Conservation (phyloP, 2,113 vertebrate species). For the Varanus komodoensis region DNA sequence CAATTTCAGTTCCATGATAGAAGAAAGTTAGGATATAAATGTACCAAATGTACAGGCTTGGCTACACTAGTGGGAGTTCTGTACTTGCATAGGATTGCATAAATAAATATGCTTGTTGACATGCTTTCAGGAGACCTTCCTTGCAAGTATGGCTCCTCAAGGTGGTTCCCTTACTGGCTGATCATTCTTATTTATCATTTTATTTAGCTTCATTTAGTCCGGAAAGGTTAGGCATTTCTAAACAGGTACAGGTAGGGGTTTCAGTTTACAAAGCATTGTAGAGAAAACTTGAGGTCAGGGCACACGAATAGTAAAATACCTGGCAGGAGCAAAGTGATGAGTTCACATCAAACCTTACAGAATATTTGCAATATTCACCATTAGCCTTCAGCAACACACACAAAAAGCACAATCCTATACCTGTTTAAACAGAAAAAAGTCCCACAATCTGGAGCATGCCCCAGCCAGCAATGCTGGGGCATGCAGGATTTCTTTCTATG, state of each 20-base stretch:
- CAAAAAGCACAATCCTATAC: no score
- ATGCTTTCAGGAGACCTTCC: neutral
- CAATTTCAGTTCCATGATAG: neutral
- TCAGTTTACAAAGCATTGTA: neutral
- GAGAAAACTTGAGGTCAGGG: neutral
- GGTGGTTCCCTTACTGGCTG: neutral
- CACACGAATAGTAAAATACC: neutral
- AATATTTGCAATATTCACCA: neutral
- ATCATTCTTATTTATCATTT: neutral
- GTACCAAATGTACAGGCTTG: neutral
- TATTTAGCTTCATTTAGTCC: neutral
- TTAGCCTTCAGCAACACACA: neutral
- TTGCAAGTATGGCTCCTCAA: neutral
- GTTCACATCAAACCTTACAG: neutral
- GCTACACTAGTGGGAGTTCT: no score
- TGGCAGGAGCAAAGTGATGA: neutral
- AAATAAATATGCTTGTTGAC: no score
- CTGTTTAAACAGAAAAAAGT: no score
- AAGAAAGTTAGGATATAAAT: neutral
- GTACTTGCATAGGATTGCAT: no score
- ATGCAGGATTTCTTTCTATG: no score
- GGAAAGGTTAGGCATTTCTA: neutral
- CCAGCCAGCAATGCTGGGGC: no score
- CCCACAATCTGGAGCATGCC: neutral
- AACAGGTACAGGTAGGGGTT: neutral